Percentiles rank a stretch among this genome's conserved stretches.
Evolutionary conservation across 1,140 invertebrate genomes (phyloP).

Genomic region (Pogonomyrmex barbatus): DNA sequence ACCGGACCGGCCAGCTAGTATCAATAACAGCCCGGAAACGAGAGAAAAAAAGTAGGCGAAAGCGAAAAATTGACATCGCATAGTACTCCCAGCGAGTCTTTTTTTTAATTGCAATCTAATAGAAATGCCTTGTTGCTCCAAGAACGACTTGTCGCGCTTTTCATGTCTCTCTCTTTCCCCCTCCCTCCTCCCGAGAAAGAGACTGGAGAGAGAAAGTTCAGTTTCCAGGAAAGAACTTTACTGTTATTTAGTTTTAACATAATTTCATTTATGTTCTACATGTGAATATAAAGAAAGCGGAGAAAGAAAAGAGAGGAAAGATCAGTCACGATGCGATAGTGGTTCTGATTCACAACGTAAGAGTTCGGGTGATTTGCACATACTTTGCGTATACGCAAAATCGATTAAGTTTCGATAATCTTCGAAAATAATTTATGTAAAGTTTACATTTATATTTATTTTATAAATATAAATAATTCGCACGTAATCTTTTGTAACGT

Average conservation of each 20-base stretch:
- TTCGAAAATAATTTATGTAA: slow-evolving; percentile 32
- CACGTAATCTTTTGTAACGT: slow-evolving; percentile 24
- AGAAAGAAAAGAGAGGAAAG: background rate
- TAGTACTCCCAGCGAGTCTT: background rate
- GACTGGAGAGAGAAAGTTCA: background rate
- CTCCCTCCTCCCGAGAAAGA: background rate
- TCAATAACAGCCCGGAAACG: background rate
- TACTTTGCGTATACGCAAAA: background rate
- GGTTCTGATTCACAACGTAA: slow-evolving; percentile 16
- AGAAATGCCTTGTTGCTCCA: slow-evolving; percentile 43
- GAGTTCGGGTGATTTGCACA: background rate
- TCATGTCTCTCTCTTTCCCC: background rate
- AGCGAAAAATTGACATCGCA: slow-evolving; percentile 23
- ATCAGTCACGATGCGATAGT: slow-evolving; percentile 56
- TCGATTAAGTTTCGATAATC: background rate
- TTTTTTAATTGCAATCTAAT: slow-evolving; percentile 32
- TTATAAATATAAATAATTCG: slow-evolving; percentile 23
- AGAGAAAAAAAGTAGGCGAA: background rate
- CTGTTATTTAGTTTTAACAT: slow-evolving; percentile 77
- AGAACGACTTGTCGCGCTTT: slow-evolving; percentile 45
- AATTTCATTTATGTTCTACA: slow-evolving; percentile 65
- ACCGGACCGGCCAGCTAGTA: slow-evolving; percentile 16
- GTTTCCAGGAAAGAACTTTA: slow-evolving; percentile 53
- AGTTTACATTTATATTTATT: slow-evolving; percentile 29
- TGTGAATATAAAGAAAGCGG: slow-evolving; percentile 36